A percentile compares a stretch with the other conserved stretches of the same genome.
Evolutionary conservation across 1,140 invertebrate genomes (phyloP).

Genomic region (Drosophila simulans): DNA sequence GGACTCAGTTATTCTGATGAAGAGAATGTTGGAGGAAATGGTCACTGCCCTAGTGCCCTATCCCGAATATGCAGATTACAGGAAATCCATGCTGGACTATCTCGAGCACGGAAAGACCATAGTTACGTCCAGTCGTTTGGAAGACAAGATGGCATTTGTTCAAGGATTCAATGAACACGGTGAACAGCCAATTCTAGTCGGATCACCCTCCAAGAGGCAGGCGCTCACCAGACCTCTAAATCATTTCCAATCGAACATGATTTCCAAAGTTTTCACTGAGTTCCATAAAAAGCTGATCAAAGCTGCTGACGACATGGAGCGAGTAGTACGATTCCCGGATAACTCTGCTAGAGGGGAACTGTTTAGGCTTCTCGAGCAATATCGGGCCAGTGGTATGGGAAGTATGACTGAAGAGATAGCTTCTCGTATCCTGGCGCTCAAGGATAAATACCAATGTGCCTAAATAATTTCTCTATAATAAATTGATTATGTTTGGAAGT

Average conservation of each 20-base stretch:
- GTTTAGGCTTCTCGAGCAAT: background rate
- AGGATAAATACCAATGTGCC: constrained; percentile 1
- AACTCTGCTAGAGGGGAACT: background rate
- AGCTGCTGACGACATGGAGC: background rate
- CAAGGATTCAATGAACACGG: background rate
- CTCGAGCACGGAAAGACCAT: constrained; percentile 5
- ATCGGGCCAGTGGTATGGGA: background rate
- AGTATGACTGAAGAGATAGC: background rate
- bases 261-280: background rate
- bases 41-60: background rate
- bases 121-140: background rate
- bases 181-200: background rate
- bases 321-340: background rate
- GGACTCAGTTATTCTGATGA: constrained; percentile 4
- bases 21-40: background rate
- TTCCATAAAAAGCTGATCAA: constrained; percentile 5
- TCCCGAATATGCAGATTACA: background rate
- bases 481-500: too few relatives aligned
- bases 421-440: background rate
- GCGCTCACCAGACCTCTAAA: background rate
- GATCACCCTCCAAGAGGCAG: background rate
- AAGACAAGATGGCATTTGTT: constrained; percentile 7
- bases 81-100: background rate
- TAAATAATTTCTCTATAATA: background rate
- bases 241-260: background rate